Evolutionary conservation across 2,797 vertebrate species (phyloP).

Genomic region (Enteromius paludinosus): DNA sequence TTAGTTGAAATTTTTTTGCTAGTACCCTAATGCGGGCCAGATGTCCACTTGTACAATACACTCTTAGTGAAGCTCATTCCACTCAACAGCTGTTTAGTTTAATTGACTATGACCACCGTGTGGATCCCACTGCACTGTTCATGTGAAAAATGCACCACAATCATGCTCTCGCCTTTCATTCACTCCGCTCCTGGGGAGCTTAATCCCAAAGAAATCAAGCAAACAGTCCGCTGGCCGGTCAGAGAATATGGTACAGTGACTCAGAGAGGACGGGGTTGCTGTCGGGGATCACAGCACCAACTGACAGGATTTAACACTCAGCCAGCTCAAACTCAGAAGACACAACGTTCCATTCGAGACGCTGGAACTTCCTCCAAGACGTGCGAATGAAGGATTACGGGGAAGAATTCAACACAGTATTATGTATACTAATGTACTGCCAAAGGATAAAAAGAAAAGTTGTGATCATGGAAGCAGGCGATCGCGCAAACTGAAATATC

Average conservation of each 20-base stretch:
- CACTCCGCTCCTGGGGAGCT: conserved; percentile 42
- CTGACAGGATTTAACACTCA: conserved; percentile 9
- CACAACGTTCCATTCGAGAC: not conserved
- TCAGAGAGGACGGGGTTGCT: conserved; percentile 29
- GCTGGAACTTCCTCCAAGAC: not conserved
- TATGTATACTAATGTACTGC: not conserved
- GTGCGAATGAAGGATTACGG: conserved; percentile 15
- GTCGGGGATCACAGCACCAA: not conserved
- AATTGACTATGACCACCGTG: conserved; percentile 57
- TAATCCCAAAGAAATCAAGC: conserved; percentile 49
- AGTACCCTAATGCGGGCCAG: conserved; percentile 22
- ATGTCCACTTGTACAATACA: conserved; percentile 38
- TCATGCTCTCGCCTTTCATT: conserved; percentile 49
- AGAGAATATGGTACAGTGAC: conserved; percentile 30
- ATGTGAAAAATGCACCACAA: conserved; percentile 53
- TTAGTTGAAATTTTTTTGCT: conserved; percentile 1
- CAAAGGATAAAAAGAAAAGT: not conserved
- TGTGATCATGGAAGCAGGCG: not conserved
- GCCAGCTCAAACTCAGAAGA: not conserved
- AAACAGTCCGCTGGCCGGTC: conserved; percentile 47
- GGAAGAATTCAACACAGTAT: not conserved
- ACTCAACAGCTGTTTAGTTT: conserved; percentile 53
- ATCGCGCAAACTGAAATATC: conserved; percentile 5
- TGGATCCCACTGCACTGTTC: conserved; percentile 51
- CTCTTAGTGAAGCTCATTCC: conserved; percentile 39